Evolutionary conservation across 2,797 vertebrate species (phyloP), one percentile per base, ranked within the genome.

Genomic region (Odontamblyopus lacepedii): DNA sequence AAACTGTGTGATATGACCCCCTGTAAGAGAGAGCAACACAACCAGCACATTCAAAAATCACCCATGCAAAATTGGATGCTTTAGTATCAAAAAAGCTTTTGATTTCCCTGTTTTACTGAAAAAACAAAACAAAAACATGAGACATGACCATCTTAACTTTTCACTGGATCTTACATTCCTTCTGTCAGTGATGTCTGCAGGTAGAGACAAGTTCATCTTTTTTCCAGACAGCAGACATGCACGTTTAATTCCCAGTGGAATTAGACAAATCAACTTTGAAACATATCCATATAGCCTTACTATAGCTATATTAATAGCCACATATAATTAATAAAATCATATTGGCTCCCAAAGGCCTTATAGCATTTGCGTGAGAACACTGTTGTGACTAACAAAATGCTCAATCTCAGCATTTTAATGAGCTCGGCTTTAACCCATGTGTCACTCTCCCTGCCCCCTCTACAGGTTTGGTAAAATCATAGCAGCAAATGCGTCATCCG

Each of bases 391-490:
- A 8, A 13, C 53, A 69, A 70, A 19, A 78, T 68, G 30, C 44
- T 38, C 75, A 56, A 74, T 63, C 69, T 79, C 69, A 78, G 77
- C 80, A 73, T 11, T 51, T 48, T 51, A 48, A 63, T 71, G 74
- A 75, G 35, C 67, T 32, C 19, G 27, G 44, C 44, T 50, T 23
- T 74, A 35, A 62, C 23, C 8, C 32, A 69, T 78, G 81, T 81
- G 84, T 85, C 82, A 84, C 72, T 85, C 78, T 80, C 69, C 89
- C 89, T 83, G 79, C 85, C 87, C 89, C 88, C 88, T 85, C 77
- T 65, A 57, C 69, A 35, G 50, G 55, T 30, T 65, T 66, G 71
- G 61, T 62, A 15, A 67, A 30, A 55, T 18, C 65, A 32, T 30
- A 23, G 35, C 63, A 44, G 19, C 48, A 56, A 41, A 69, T 73